phyloP scores from a whole-genome alignment of 2,888 invertebrate genomes.

The Andrena minutula region DNA sequence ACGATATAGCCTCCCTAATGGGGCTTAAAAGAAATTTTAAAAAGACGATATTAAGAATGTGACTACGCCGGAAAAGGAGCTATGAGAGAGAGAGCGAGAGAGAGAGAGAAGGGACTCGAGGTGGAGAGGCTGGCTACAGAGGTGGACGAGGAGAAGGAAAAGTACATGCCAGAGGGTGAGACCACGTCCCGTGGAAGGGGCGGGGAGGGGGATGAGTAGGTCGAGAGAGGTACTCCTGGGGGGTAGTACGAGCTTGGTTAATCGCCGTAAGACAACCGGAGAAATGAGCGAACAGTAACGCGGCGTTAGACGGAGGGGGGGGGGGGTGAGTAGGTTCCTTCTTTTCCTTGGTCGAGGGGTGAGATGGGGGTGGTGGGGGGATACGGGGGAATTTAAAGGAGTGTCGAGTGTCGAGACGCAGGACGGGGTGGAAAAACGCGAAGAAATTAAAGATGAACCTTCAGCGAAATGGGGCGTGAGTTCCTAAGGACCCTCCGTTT shows the following conservation, averaged over 20 bases:
- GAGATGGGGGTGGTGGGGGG: constrained; percentile 55
- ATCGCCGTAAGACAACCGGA: constrained; percentile 85
- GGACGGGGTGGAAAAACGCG: constrained; percentile 78
- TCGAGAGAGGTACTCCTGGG: constrained; percentile 64
- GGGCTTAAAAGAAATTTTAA: constrained; percentile 84
- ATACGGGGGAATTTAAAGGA: constrained; percentile 82
- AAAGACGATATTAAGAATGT: constrained; percentile 85
- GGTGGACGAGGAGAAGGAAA: constrained; percentile 52
- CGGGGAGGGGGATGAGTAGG: constrained; percentile 42
- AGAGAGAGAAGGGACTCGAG: constrained; percentile 63
- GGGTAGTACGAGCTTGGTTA: constrained; percentile 81
- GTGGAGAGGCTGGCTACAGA: constrained; percentile 31
- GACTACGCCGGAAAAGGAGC: constrained; percentile 78
- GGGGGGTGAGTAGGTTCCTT: constrained; percentile 49
- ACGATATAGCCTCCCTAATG: constrained; percentile 85
- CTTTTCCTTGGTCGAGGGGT: constrained; percentile 34
- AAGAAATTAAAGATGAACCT: constrained; percentile 85
- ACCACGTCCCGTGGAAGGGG: constrained; percentile 54
- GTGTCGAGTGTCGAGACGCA: constrained; percentile 78
- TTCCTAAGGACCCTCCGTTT: constrained; percentile 81
- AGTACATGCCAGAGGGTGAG: constrained; percentile 63
- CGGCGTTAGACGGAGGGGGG: constrained; percentile 51
- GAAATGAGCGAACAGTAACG: constrained; percentile 84
- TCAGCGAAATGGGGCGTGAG: constrained; percentile 84
- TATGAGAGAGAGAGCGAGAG: no score